phyloP scores from a whole-genome alignment of 2,888 invertebrate species.

The Drosophila phalerata region DNA sequence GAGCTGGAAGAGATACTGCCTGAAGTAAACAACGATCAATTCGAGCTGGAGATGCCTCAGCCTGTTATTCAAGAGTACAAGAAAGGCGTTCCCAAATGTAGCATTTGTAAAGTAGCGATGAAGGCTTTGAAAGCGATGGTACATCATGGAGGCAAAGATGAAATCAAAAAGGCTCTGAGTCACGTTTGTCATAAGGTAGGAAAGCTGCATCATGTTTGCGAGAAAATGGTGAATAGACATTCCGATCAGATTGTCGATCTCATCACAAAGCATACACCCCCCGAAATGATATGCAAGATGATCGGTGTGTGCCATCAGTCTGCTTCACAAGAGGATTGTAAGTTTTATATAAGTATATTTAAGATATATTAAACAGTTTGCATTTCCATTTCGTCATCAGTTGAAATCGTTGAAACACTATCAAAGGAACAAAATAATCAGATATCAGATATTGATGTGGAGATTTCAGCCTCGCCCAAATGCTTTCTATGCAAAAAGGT shows the following conservation, averaged over 20 bases:
- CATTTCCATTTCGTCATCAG: neutral
- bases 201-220: neutral
- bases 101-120: slow-evolving; percentile 1
- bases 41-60: neutral
- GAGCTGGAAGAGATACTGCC: neutral
- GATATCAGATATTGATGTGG: neutral
- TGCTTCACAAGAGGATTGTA: neutral
- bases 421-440: neutral
- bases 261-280: slow-evolving; percentile 1
- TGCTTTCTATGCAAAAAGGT: slow-evolving; percentile 10
- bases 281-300: slow-evolving; percentile 11
- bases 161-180: slow-evolving; percentile 6
- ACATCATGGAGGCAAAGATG: neutral
- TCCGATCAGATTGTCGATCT: slow-evolving; percentile 14
- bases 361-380: neutral
- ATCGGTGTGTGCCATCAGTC: slow-evolving; percentile 7
- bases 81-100: neutral
- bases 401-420: neutral
- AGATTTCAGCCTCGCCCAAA: neutral
- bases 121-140: neutral
- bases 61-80: neutral
- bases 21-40: neutral
- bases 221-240: slow-evolving; percentile 12
- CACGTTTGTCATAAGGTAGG: slow-evolving; percentile 4
- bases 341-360: neutral